These are phyloP conservation scores for Misgurnus anguillicaudatus DNA, from an alignment of 2,113 vertebrate genomes.

Conservation along the genomic window DNA sequence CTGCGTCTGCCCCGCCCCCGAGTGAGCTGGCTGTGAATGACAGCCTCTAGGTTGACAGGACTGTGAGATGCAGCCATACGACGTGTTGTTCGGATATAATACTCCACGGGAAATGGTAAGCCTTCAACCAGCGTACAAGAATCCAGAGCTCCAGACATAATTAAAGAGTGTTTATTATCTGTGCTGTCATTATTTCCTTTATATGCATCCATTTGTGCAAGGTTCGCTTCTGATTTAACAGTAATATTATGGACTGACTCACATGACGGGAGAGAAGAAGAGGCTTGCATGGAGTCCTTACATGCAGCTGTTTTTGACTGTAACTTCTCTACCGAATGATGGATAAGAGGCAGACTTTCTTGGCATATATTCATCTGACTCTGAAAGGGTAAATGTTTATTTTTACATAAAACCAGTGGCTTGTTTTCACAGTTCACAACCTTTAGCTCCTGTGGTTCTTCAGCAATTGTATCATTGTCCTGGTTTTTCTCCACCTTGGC, in stretches of 20 bases:
- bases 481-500: not conserved
- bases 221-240: not conserved
- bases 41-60: conserved; percentile 76
- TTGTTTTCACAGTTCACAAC: not conserved
- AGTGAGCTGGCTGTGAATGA: conserved; percentile 80
- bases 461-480: not conserved
- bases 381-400: not conserved
- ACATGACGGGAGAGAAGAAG: not conserved
- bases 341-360: not conserved
- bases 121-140: conserved; percentile 82
- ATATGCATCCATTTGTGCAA: not conserved
- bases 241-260: not conserved
- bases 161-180: not conserved
- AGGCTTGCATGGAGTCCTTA: not conserved
- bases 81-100: conserved; percentile 81
- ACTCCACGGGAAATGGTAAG: conserved; percentile 81
- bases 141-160: conserved; percentile 39
- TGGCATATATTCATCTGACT: not conserved
- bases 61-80: conserved; percentile 75
- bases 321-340: not conserved
- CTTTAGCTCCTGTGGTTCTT: not conserved
- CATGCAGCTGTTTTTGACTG: not conserved
- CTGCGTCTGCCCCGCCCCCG: conserved; percentile 64
- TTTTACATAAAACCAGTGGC: not conserved
- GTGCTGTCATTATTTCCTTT: not conserved